Percentiles rank a stretch among this genome's conserved stretches.
These are phyloP conservation scores for Hestina assimilis DNA, from an alignment of 1,140 invertebrate species.

Conservation along the genomic window DNA sequence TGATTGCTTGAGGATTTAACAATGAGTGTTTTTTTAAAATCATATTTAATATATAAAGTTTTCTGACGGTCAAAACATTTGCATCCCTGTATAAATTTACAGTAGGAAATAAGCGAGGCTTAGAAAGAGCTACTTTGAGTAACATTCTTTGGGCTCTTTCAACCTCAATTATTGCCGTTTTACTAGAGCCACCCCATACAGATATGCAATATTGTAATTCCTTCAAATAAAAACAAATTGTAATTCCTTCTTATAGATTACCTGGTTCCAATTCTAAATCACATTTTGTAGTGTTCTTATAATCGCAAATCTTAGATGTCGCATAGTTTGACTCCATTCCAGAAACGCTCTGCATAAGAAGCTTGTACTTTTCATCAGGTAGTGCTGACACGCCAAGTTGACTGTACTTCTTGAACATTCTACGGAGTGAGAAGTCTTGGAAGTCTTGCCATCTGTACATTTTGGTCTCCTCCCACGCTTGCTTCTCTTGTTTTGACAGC, in stretches of 20 bases:
- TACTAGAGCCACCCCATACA: no score
- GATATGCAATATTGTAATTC: no score
- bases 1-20: no score
- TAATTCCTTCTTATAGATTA: constrained; percentile 45
- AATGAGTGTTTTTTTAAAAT: no score
- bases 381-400: constrained; percentile 85
- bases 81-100: no score
- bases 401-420: constrained; percentile 83
- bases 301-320: constrained; percentile 88
- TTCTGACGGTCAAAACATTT: no score
- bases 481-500: constrained; percentile 70
- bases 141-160: no score
- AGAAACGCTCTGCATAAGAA: constrained; percentile 82
- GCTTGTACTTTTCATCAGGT: constrained; percentile 81
- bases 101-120: no score
- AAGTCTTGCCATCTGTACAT: constrained; percentile 82
- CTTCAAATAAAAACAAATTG: no score
- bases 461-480: constrained; percentile 79
- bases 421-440: constrained; percentile 80
- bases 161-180: no score
- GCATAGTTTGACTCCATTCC: constrained; percentile 90
- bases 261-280: constrained; percentile 87
- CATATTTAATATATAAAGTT: no score
- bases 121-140: no score
- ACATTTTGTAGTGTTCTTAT: constrained; percentile 82